Percentiles rank a stretch among this genome's conserved stretches.
These are phyloP conservation scores for Alectura lathami DNA, from an alignment of 2,113 vertebrate species.

Conservation along the genomic window DNA sequence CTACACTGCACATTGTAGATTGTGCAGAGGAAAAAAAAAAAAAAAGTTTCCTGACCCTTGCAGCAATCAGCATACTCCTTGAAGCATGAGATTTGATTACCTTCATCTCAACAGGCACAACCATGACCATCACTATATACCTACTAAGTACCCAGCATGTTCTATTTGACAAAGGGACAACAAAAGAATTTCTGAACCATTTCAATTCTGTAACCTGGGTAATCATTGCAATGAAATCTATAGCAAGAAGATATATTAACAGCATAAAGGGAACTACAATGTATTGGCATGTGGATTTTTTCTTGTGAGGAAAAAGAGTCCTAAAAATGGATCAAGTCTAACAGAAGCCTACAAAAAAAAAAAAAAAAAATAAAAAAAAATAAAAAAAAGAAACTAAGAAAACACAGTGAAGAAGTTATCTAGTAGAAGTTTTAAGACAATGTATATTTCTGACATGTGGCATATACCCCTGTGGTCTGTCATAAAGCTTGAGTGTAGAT, in stretches of 20 bases:
- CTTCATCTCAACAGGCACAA: background rate
- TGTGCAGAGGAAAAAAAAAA: background rate
- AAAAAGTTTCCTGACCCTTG: slow-evolving; percentile 19
- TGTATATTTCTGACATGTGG: background rate
- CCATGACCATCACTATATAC: background rate
- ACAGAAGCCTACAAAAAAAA: background rate
- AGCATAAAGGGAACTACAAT: background rate
- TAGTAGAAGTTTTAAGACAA: background rate
- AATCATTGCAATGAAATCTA: background rate
- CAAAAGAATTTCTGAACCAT: background rate
- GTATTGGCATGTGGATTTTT: background rate
- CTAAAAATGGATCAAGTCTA: background rate
- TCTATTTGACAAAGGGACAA: background rate
- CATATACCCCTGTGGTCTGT: background rate
- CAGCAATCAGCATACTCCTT: background rate
- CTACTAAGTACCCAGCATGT: background rate
- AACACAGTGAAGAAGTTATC: background rate
- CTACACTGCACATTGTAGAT: background rate
- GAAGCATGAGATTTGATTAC: slow-evolving; percentile 50
- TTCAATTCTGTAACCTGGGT: background rate
- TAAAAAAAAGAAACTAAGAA: background rate
- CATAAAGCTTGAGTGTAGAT: background rate
- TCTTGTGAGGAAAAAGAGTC: background rate
- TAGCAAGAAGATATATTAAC: background rate
- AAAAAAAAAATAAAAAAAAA: too few relatives aligned